Base-by-base conservation (phyloP, 1,140 invertebrate species). In the Drosophila parvula region DNA sequence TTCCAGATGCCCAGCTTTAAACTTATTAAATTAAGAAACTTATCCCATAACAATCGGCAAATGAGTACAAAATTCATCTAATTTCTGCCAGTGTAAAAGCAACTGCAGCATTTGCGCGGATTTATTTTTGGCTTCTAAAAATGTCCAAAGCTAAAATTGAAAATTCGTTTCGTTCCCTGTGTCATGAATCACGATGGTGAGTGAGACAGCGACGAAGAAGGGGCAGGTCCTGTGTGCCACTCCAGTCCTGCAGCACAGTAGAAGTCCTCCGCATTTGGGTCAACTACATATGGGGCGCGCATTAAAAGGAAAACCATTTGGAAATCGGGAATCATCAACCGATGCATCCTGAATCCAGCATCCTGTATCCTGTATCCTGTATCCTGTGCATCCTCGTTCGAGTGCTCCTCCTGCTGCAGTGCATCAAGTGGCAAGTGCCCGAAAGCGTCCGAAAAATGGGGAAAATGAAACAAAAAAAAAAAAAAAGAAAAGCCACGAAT, bases 301-400 rank as follows among this genome's bases (percentile, higher is more conserved):
- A 81, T 78, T 81, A 81, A 75, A 74, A 65, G 78, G 76, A 85
- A 85, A 74, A 76, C 41, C 78, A 70, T 85, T 73, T 61, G 74
- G 51, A 59, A 67, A 71, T 73, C 65, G 69, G 51, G 69, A 59
- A 71, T 71, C 69, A 71, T 70, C 65, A 56, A 48, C 64, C 67
- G 65, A 69, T 51, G 47, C 65, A 62, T 63, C 56, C 41, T 38
- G 59, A 34, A 38, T 50, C 28, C 28, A 18, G 11, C 5, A 40
- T 40, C 10, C 34, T 38, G 6, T 9, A 62, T 64, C 40, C 57
- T 11, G 4, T 22, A 30, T 43, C 6, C 16, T 11, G 4, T 22
- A 30, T 43, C 6, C 16, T 11, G 22, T 22, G 4, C 30, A 30
- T 43, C 4, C 16, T 11, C 82, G 64, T 74, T 85, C 51, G 79